Evolutionary conservation across 1,140 invertebrate species (phyloP).

Genomic region (Drosophila leontia): DNA sequence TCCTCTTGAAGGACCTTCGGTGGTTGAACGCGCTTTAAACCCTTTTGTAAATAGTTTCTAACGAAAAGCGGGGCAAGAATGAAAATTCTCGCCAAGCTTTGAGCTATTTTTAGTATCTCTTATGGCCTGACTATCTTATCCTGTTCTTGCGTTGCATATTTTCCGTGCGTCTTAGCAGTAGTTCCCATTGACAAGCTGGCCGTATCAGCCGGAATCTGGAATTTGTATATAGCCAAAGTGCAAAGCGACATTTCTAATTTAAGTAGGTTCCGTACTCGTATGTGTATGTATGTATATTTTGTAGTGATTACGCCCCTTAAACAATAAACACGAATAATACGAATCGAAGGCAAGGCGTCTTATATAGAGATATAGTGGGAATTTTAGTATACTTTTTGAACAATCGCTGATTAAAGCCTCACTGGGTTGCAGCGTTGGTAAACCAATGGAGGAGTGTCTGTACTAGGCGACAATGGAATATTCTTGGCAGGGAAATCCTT

Average conservation of each 20-base stretch:
- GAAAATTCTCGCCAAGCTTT: conserved; percentile 5
- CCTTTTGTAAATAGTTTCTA: conserved; percentile 53
- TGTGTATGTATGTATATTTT: conserved; percentile 29
- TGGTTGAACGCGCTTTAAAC: conserved; percentile 50
- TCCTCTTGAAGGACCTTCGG: conserved; percentile 14
- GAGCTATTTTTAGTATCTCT: conserved; percentile 18
- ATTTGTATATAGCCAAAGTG: conserved; percentile 59
- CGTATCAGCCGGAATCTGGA: conserved; percentile 33
- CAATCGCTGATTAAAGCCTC: not conserved
- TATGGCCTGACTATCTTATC: conserved; percentile 23
- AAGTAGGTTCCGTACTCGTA: conserved; percentile 47
- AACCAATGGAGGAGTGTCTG: too few relatives aligned
- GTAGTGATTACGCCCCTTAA: conserved; percentile 48
- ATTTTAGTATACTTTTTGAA: conserved; percentile 19
- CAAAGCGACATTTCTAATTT: conserved; percentile 49
- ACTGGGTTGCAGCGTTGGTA: not conserved
- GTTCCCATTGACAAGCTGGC: conserved; percentile 32
- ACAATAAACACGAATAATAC: conserved; percentile 41
- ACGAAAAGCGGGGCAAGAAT: not conserved
- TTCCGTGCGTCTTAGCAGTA: conserved; percentile 20
- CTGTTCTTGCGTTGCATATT: conserved; percentile 19
- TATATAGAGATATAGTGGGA: conserved; percentile 13
- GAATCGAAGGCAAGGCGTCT: conserved; percentile 15
- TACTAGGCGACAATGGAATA: not conserved
- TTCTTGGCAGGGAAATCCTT: not conserved